Percentiles rank a stretch among this genome's conserved stretches.
Evolutionary conservation across 2,113 vertebrate genomes (phyloP).

Genomic region (Alces alces): DNA sequence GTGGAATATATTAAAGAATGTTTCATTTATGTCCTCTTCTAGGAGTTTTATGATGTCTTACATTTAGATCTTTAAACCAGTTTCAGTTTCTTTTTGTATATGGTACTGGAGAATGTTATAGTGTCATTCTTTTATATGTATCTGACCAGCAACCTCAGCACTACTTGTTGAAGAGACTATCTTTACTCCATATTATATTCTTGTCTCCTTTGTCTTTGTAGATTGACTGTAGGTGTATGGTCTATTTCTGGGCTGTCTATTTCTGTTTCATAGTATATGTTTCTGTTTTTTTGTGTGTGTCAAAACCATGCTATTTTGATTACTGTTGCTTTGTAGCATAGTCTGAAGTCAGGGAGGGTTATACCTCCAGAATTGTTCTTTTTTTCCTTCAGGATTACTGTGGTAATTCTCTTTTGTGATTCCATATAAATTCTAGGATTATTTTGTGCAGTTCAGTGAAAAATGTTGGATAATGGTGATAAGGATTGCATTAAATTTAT

Average conservation of each 20-base stretch:
- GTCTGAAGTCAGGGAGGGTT: background rate
- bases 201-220: background rate
- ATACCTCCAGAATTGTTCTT: background rate
- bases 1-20: background rate
- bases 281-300: background rate
- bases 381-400: background rate
- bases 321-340: background rate
- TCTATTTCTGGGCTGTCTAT: background rate
- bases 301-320: background rate
- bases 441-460: background rate
- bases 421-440: background rate
- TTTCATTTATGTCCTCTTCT: background rate
- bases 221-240: background rate
- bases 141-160: background rate
- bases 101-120: background rate
- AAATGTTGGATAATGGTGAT: background rate
- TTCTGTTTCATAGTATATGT: background rate
- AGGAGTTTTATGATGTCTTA: background rate
- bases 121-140: background rate
- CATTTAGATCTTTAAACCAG: background rate
- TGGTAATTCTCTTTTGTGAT: background rate
- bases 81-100: background rate
- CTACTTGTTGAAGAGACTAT: background rate
- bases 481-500: background rate
- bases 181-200: background rate